phyloP scores from a whole-genome alignment of 2,797 vertebrate species.

The Leuciscus waleckii region DNA sequence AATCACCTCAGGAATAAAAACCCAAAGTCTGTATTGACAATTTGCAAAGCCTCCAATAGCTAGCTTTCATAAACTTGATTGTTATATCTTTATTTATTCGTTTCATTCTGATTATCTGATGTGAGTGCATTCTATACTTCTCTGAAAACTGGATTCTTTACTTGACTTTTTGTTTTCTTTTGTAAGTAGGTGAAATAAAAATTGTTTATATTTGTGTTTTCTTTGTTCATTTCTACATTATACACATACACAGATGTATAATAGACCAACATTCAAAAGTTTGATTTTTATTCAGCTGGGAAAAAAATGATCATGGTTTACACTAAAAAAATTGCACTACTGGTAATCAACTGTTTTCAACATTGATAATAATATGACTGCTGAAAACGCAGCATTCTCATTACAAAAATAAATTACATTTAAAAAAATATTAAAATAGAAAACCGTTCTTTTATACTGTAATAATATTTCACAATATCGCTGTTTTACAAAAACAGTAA shows the following conservation, averaged over 20 bases:
- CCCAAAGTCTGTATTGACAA: conserved; percentile 32
- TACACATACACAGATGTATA: neutral
- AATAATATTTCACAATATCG: neutral
- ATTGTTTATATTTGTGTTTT: conserved; percentile 29
- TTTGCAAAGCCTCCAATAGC: conserved; percentile 20
- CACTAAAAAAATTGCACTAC: neutral
- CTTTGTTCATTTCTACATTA: conserved; percentile 16
- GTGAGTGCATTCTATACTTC: conserved; percentile 3
- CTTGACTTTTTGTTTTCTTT: conserved; percentile 36
- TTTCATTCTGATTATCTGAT: conserved; percentile 39
- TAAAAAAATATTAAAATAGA: neutral
- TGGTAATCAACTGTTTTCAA: neutral
- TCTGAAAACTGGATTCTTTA: conserved; percentile 40
- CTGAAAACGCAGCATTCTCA: neutral
- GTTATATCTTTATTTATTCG: conserved; percentile 32
- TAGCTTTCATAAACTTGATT: conserved; percentile 6
- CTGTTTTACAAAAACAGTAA: neutral
- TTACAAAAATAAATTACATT: neutral
- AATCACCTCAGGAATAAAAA: conserved; percentile 19
- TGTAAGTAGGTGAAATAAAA: conserved; percentile 32
- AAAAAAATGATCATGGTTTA: neutral
- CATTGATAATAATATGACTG: neutral
- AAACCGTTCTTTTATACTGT: too few species aligned
- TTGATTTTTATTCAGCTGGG: neutral
- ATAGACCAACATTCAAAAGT: neutral